Percentiles rank a stretch among this genome's conserved stretches.
phyloP scores from a whole-genome alignment of 2,797 vertebrate genomes.

The Scolopax rusticola region DNA sequence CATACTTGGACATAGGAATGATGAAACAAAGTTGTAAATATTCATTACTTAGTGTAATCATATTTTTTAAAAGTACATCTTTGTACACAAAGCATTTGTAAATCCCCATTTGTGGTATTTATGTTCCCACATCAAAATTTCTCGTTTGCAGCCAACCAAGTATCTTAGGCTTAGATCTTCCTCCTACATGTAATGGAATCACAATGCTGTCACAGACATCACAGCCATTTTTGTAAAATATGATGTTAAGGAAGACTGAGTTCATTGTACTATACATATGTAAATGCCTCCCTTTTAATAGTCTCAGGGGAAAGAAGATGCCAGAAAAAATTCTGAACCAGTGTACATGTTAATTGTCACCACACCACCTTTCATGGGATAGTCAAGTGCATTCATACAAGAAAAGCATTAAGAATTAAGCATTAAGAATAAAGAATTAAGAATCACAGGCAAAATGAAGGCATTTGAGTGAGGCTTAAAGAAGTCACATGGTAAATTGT shows the following conservation, averaged over 20 bases:
- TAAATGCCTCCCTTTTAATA: slow-evolving; percentile 63
- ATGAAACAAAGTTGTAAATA: slow-evolving; percentile 35
- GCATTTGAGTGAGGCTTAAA: slow-evolving; percentile 17
- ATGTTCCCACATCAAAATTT: slow-evolving; percentile 68
- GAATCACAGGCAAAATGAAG: background rate
- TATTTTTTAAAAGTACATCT: background rate
- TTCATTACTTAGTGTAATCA: background rate
- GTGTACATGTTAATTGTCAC: slow-evolving; percentile 48
- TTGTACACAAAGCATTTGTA: slow-evolving; percentile 10
- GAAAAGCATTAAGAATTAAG: background rate
- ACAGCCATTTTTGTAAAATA: slow-evolving; percentile 72
- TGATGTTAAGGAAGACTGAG: slow-evolving; percentile 64
- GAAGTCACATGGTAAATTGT: background rate
- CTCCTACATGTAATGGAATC: slow-evolving; percentile 57
- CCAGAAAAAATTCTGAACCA: slow-evolving; percentile 57
- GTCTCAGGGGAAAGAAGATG: slow-evolving; percentile 57
- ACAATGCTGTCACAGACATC: slow-evolving; percentile 69
- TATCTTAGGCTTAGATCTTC: slow-evolving; percentile 69
- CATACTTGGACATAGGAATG: background rate
- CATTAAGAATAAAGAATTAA: background rate
- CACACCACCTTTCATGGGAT: slow-evolving; percentile 23
- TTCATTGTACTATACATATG: slow-evolving; percentile 72
- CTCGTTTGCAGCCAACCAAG: slow-evolving; percentile 68
- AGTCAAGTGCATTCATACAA: slow-evolving; percentile 29
- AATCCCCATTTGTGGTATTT: slow-evolving; percentile 33